Base-by-base conservation (phyloP, 2,888 invertebrate species). In the Hirtodrosophila histrioides region DNA sequence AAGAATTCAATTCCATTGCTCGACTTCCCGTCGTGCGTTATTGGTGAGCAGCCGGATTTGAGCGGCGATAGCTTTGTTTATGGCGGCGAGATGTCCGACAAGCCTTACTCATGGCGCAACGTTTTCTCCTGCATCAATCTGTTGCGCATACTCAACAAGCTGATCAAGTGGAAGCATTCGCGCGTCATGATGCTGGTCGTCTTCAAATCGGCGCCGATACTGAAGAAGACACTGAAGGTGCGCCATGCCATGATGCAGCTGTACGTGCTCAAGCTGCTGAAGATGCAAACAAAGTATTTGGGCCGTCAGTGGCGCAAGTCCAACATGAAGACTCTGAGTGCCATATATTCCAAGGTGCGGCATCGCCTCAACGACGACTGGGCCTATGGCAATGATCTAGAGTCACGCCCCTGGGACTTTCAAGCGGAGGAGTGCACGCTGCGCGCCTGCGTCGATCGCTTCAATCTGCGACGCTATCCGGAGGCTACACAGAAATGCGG, bases 131-230 rank as follows among this genome's bases (percentile, higher is more conserved):
- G 99, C 90, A 98, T 99, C 64, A 99, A 99, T 93, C 92, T 99
- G 51, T 92, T 99, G 69, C 94, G 99, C 80, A 97, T 99, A 81
- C 94, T 99, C 55, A 99, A 99, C 92, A 99, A 99, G 92, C 93
- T 99, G 61, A 99, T 99, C 40, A 99, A 99, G 92, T 99, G 99
- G 98, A 99, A 99, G 91, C 99, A 99, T 92, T 99, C 99, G n/a
- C 94, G 99, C 73, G 97, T 98, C 68, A 98, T 98, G 97, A 99
- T 99, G 98, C 93, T 99, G 81, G 99, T 99, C 31, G 99, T 99
- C 8, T 99, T 99, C 92, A 99, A 99, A 92, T 99, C 99, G 62
- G 99, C 99, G 3, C 99, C 99, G 2, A 99, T 99, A 86, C 93
- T 99, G 61, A 99, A 99, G 92, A 94, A 98, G 77, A 97, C 99